Evolutionary conservation across 1,140 invertebrate genomes (phyloP), one percentile per base, ranked within the genome.

Genomic region (Trichonephila clavipes): DNA sequence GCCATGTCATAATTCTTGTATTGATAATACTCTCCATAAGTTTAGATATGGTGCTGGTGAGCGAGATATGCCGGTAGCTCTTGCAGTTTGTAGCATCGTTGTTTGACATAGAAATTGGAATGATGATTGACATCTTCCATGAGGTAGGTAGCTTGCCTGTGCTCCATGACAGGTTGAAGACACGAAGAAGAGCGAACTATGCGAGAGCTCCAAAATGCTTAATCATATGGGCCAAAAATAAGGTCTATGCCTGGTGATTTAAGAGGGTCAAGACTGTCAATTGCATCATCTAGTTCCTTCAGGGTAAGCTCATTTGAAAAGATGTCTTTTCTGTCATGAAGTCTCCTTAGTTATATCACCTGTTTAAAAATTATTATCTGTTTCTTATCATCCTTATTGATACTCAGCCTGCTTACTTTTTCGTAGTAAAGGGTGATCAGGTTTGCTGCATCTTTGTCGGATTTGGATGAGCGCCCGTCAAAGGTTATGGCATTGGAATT

Each of bases 171-270:
- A 40, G 28, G 59, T 62, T 83, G 14, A 40, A 83, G 28, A 66
- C 62, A 12, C 28, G 14, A 51, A 87, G 58, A 62, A 82, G 28
- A n/a, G 0, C 21, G 10, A 18, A 1, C 28, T 83, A 62, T 4
- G 58, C 72, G 24, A 24, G 34, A 19, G 8, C 90, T n/a, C 81
- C 91, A 40, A 64, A 72, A 19, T 83, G 44, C 28, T 89, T 69
- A 87, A 90, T 58, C 40, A 90, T 90, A 8, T 72, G n/a, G n/a
- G 12, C n/a, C 69, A 90, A 24, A 77, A 19, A 83, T 21, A 83
- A 83, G 28, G 18, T 83, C 40, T 18, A 51, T 40, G 16, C 1
- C 81, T 40, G 40, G 81, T 16, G 1, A 51, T 51, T 58, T 83
- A 18, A 0, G 28, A 8, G 81, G 81, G 1, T 51, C 8, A 1